Conservation (phyloP, 2,113 vertebrate genomes). For the Excalfactoria chinensis region DNA sequence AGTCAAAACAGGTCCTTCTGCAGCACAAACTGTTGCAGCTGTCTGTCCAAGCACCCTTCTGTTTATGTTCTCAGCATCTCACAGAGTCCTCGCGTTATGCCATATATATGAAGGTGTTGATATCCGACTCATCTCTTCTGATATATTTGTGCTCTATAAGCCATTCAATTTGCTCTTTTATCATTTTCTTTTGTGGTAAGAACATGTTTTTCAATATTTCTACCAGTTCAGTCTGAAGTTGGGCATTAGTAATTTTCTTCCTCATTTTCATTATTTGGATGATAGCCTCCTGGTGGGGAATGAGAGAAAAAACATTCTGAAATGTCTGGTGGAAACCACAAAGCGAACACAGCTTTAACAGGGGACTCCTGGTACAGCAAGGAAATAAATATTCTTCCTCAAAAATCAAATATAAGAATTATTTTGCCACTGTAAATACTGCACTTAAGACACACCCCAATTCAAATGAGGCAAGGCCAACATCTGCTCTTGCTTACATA, state of each 20-base stretch:
- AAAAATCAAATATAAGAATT: background rate
- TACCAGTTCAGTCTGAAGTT: slow-evolving; percentile 99
- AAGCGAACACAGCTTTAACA: background rate
- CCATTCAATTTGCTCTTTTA: slow-evolving; percentile 99
- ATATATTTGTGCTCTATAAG: slow-evolving; percentile 99
- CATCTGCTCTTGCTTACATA: background rate
- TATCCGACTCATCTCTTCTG: slow-evolving; percentile 95
- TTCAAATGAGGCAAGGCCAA: background rate
- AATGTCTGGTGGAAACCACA: background rate
- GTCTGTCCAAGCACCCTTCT: slow-evolving; percentile 76
- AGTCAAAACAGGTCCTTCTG: slow-evolving; percentile 79
- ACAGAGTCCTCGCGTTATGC: slow-evolving; percentile 78
- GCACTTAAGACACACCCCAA: background rate
- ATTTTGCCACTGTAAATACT: background rate
- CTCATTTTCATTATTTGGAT: slow-evolving; percentile 99
- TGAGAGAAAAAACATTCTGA: background rate
- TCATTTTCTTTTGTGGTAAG: slow-evolving; percentile 99
- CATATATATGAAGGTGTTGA: slow-evolving; percentile 99
- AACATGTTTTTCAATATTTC: slow-evolving; percentile 99
- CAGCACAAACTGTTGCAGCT: slow-evolving; percentile 73
- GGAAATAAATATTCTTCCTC: background rate
- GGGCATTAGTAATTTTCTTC: slow-evolving; percentile 99
- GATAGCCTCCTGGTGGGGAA: slow-evolving; percentile 91
- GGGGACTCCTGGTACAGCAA: background rate
- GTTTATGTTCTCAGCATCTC: slow-evolving; percentile 26